phyloP scores from a whole-genome alignment of 1,140 invertebrate species.

The Drosophila sechellia region DNA sequence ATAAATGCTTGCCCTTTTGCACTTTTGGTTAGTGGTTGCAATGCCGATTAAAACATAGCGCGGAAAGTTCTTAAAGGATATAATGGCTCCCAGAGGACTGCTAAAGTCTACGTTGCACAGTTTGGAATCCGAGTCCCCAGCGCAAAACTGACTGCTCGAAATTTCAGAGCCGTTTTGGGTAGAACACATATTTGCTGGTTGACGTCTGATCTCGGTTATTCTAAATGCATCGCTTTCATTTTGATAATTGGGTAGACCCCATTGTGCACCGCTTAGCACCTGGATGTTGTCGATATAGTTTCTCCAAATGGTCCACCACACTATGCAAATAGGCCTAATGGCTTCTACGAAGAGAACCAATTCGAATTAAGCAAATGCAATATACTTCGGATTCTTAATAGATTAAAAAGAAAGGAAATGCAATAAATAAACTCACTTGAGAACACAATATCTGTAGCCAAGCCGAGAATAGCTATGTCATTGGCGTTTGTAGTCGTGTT shows the following conservation, averaged over 20 bases:
- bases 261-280: neutral
- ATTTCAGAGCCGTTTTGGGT: neutral
- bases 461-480: constrained; percentile 8
- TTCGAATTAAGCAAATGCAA: too few relatives aligned
- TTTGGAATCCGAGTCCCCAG: neutral
- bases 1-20: neutral
- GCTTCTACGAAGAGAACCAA: neutral
- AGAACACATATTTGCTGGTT: neutral
- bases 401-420: neutral
- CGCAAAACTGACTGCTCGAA: neutral
- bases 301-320: constrained; percentile 1
- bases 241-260: neutral
- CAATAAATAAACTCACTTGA: neutral
- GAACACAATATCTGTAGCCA: neutral
- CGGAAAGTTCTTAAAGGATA: neutral
- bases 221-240: neutral
- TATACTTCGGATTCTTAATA: too few relatives aligned
- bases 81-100: neutral
- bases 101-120: constrained; percentile 6
- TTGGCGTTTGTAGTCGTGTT: neutral
- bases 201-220: neutral
- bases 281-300: neutral
- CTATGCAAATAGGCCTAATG: constrained; percentile 15
- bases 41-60: constrained; percentile 6
- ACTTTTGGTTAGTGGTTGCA: neutral